Evolutionary conservation across 2,113 vertebrate genomes (phyloP), one percentile per base, ranked within the genome.

Genomic region (Gallinago undulata): DNA sequence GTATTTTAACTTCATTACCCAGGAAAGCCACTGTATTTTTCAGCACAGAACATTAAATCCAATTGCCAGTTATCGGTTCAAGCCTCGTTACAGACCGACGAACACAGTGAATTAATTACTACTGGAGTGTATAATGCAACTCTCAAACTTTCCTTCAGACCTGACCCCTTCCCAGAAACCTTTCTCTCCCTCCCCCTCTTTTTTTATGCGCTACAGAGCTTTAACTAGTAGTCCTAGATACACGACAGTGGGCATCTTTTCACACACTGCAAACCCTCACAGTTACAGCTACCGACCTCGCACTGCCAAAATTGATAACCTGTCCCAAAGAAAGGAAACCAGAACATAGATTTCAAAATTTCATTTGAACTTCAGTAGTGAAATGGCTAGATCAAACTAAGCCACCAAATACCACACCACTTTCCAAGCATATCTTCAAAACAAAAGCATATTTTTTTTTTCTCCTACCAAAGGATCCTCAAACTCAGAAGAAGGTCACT

Each of bases 241-340:
- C 7, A 21, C 0, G 2, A 17, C 30, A 48, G 11, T 1, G 0
- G 35, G 8, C 23, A 48, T 1, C 47, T 24, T 24, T 12, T 8
- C 10, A 0, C 89, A 14, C 1, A 1, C 67, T 15, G 31, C 50
- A 24, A 6, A 12, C 9, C 19, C 30, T 47, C 30, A 14, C 59
- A 17, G 67, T 13, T 24, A 39, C 37, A 60, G 59, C 45, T 17
- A 30, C 60, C 33, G 9, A 55, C 47, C 33, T 41, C 18, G 19
- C 23, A 8, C 45, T 23, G 47, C 39, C 45, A 13, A 22, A 68
- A 35, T 1, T 1, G 18, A 7, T 19, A 25, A 37, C 23, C 50
- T 8, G 28, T 13, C 35, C 7, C 18, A 24, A 8, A 2, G 2
- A 24, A 43, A n/a, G 79, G 72, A 63, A 70, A 51, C 35, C 45